Evolutionary conservation across 2,113 vertebrate genomes (phyloP).

Genomic region (Microcebus lehilahytsara): DNA sequence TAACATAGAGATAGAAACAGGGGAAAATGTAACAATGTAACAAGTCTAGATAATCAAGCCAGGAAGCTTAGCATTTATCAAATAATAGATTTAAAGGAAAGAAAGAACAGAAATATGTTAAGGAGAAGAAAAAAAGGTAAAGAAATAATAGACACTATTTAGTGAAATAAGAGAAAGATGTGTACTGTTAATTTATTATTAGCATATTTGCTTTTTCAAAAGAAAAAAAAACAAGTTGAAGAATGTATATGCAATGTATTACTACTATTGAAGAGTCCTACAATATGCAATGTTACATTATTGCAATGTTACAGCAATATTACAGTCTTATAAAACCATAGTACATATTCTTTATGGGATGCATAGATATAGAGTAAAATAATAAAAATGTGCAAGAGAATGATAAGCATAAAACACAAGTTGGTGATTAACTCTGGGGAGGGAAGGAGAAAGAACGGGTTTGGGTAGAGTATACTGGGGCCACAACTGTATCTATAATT

Average conservation of each 20-base stretch:
- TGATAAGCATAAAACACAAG: background rate
- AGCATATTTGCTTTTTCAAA: background rate
- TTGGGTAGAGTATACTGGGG: background rate
- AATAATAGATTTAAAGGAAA: background rate
- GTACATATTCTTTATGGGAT: background rate
- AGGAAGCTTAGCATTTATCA: background rate
- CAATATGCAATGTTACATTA: background rate
- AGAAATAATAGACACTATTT: background rate
- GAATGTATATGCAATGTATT: background rate
- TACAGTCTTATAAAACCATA: background rate
- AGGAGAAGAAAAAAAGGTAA: background rate
- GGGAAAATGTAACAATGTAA: background rate
- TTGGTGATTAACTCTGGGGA: background rate
- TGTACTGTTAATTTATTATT: background rate
- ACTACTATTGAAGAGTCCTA: background rate
- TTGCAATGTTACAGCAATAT: background rate
- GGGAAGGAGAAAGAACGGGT: background rate
- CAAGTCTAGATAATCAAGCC: background rate
- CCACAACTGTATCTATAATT: background rate
- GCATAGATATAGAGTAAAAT: background rate
- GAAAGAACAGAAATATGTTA: background rate
- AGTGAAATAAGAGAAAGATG: background rate
- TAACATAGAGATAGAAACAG: background rate
- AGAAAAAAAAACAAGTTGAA: background rate
- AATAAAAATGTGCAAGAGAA: background rate